phyloP scores from a whole-genome alignment of 2,797 vertebrate genomes.

The Dryobates pubescens region DNA sequence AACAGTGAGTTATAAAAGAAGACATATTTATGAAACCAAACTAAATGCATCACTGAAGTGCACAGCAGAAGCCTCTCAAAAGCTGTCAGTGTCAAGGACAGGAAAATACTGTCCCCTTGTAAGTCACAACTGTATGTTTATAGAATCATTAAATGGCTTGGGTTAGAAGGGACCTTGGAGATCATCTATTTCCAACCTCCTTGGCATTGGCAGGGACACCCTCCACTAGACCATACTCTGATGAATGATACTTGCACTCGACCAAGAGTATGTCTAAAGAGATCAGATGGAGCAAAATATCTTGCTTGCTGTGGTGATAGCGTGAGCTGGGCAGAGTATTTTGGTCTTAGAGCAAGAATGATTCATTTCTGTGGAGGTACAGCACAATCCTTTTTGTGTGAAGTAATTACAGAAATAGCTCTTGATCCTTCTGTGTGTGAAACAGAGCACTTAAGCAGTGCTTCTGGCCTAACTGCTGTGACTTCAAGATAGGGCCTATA shows the following conservation, averaged over 20 bases:
- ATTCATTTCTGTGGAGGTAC: not conserved
- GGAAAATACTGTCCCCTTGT: not conserved
- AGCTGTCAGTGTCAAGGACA: not conserved
- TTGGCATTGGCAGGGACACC: too few relatives aligned
- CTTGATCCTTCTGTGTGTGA: not conserved
- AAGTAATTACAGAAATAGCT: constrained; percentile 6
- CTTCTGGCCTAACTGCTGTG: not conserved
- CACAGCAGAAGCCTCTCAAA: not conserved
- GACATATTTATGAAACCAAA: not conserved
- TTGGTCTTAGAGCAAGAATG: not conserved
- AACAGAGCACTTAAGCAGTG: not conserved
- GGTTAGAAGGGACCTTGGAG: too few relatives aligned
- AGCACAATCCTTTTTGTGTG: not conserved
- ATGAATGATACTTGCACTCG: not conserved
- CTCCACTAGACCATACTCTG: not conserved
- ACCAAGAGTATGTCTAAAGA: not conserved
- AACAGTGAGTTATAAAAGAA: not conserved
- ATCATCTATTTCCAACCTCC: too few relatives aligned
- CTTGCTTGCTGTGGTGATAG: not conserved
- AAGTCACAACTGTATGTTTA: not conserved
- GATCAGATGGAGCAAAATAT: not conserved
- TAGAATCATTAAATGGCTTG: too few relatives aligned
- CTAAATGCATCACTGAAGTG: not conserved
- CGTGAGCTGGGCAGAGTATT: not conserved
- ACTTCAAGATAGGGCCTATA: not conserved